Percentiles rank a stretch among this genome's conserved stretches.
Conservation (phyloP, 2,888 invertebrate genomes). For the Willowsia nigromaculata region DNA sequence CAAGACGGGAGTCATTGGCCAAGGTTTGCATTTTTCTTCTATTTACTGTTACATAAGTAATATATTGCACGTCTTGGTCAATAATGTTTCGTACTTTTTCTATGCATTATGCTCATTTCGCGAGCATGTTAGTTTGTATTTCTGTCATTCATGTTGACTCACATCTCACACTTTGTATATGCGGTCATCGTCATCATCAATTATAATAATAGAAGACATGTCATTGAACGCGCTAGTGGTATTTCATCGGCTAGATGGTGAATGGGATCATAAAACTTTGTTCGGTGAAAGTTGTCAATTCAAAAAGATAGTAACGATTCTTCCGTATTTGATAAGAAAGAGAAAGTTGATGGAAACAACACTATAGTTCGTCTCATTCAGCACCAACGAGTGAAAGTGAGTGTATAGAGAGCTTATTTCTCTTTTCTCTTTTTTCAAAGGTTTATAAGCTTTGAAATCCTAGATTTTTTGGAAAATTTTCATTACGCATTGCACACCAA, state of each 20-base stretch:
- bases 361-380: no score
- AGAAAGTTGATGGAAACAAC: no score
- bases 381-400: no score
- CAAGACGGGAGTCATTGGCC: constrained; percentile 64
- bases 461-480: no score
- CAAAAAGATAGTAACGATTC: neutral
- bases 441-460: no score
- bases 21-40: constrained; percentile 45
- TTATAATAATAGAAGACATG: neutral
- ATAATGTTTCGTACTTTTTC: neutral
- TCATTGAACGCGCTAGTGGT: neutral
- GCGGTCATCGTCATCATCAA: neutral
- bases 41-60: neutral
- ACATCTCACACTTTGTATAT: no score
- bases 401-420: no score
- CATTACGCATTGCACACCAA: no score
- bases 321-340: no score
- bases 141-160: neutral
- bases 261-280: neutral
- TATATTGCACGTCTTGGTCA: neutral
- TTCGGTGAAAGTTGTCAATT: constrained; percentile 17
- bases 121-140: neutral
- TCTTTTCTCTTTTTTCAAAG: no score
- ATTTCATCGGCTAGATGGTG: no score
- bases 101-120: neutral